These are phyloP conservation scores for Simalia tracyae DNA, from an alignment of 2,797 vertebrate genomes.

Conservation along the genomic window DNA sequence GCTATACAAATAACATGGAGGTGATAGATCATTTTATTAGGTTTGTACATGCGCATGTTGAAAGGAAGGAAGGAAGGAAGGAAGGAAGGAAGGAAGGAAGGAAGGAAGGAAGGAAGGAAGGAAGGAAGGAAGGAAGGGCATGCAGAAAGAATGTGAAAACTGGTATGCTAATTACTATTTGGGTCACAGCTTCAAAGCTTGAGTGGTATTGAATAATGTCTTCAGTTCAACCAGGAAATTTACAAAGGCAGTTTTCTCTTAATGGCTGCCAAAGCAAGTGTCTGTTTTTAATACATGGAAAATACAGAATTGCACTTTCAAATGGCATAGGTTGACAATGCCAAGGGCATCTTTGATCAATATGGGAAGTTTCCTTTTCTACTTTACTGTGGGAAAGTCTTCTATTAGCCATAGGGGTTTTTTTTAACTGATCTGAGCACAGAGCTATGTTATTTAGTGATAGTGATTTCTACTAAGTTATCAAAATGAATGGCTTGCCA, in stretches of 20 bases:
- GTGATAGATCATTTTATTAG: conserved; percentile 51
- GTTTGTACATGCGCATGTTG: conserved; percentile 62
- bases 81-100: background rate
- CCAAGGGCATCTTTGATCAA: conserved; percentile 48
- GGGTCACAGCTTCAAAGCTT: conserved; percentile 71
- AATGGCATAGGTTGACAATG: conserved; percentile 72
- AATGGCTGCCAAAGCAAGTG: conserved; percentile 74
- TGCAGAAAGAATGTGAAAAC: conserved; percentile 56
- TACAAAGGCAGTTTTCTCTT: conserved; percentile 73
- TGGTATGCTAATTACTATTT: conserved; percentile 75
- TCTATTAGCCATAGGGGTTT: conserved; percentile 41
- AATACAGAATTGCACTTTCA: conserved; percentile 78
- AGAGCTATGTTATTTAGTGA: conserved; percentile 42
- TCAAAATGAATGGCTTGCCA: background rate
- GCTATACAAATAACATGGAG: background rate
- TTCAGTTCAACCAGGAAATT: conserved; percentile 75
- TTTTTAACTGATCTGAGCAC: conserved; percentile 31
- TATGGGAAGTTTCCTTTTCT: conserved; percentile 57
- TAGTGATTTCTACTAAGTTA: conserved; percentile 33
- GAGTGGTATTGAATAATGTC: conserved; percentile 72
- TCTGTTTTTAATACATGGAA: conserved; percentile 79
- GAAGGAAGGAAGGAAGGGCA: background rate
- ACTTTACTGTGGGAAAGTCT: conserved; percentile 19
- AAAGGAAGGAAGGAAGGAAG: conserved; percentile 48
- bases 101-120: background rate